Conservation (phyloP, 2,888 invertebrate genomes). For the Amphipyra berbera region DNA sequence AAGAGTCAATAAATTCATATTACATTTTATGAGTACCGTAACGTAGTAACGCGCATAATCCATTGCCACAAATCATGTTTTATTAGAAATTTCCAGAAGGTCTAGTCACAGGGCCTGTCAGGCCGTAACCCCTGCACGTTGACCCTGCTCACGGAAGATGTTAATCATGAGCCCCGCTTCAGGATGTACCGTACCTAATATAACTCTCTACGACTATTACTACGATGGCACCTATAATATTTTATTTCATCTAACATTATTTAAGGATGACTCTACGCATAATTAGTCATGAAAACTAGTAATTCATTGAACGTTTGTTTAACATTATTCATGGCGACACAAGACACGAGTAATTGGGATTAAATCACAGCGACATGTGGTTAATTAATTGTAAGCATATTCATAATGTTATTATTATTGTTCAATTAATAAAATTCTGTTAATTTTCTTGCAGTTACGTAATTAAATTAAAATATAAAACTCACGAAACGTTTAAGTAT, state of each 20-base stretch:
- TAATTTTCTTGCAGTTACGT: conserved; percentile 11
- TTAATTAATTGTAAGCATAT: conserved; percentile 30
- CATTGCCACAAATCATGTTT: conserved; percentile 49
- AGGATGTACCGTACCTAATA: conserved; percentile 64
- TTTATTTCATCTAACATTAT: conserved; percentile 40
- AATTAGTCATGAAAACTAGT: conserved; percentile 43
- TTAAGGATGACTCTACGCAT: conserved; percentile 25
- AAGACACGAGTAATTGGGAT: conserved; percentile 30
- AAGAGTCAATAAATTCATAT: conserved; percentile 41
- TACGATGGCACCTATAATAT: conserved; percentile 64
- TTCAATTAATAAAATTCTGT: neutral
- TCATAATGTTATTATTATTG: conserved; percentile 8
- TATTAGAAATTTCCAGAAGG: conserved; percentile 61
- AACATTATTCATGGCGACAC: conserved; percentile 30
- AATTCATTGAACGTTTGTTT: conserved; percentile 34
- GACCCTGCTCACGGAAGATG: conserved; percentile 86
- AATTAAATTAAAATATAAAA: conserved; percentile 2
- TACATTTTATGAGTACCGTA: conserved; percentile 36
- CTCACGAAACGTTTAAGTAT: neutral
- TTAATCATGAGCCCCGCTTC: conserved; percentile 78
- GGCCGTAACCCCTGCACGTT: conserved; percentile 80
- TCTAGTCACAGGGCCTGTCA: conserved; percentile 67
- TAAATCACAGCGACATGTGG: conserved; percentile 32
- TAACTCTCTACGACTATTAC: conserved; percentile 63
- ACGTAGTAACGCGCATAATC: conserved; percentile 17